These are phyloP conservation scores for Enhydra lutris DNA, from an alignment of 2,113 vertebrate genomes.

Conservation along the genomic window DNA sequence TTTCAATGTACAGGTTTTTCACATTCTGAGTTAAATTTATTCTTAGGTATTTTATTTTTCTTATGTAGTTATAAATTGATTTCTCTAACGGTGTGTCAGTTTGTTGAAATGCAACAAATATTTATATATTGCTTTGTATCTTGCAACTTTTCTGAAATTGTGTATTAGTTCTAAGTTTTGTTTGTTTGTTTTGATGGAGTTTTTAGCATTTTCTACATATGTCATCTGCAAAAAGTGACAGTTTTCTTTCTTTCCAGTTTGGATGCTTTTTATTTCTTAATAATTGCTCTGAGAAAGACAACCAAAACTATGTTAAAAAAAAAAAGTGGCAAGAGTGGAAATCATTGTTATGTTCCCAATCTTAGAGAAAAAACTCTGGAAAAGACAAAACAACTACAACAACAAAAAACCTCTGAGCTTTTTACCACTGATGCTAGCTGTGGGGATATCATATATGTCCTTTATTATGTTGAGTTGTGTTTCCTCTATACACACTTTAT, in stretches of 20 bases:
- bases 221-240: not conserved
- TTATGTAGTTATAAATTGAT: not conserved
- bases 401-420: not conserved
- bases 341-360: not conserved
- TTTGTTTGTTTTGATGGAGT: not conserved
- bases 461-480: not conserved
- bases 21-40: not conserved
- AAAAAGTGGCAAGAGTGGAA: not conserved
- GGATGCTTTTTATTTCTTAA: not conserved
- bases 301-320: not conserved
- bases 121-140: not conserved
- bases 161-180: not conserved
- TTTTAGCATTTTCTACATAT: not conserved
- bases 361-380: not conserved
- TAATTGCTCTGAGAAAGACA: not conserved
- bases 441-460: not conserved
- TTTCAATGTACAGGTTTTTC: not conserved
- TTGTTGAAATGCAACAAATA: not conserved
- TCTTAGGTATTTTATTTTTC: not conserved
- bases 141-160: not conserved
- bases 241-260: not conserved
- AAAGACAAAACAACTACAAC: too few species aligned
- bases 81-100: not conserved
- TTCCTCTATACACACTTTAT: not conserved
- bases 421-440: not conserved